Evolutionary conservation across 2,113 vertebrate species (phyloP), one percentile per base, ranked within the genome.

Genomic region (Menidia beryllina): DNA sequence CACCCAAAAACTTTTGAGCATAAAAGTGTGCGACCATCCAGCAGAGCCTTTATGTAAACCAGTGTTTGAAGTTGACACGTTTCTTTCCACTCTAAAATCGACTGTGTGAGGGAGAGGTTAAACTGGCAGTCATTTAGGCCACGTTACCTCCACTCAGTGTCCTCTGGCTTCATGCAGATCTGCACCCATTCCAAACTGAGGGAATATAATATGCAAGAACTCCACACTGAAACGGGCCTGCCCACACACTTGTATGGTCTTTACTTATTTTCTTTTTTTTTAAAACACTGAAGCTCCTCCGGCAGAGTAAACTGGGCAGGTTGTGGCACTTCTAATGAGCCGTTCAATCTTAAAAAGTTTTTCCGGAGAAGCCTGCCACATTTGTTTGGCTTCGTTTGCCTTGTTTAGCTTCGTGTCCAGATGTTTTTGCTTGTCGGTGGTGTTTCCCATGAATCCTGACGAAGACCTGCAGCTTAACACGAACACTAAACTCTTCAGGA

Each of bases 231-330:
- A 51, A 6, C 59, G 43, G 30, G 13, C 13, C 48, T 39, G 24
- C 26, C 52, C n/a, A n/a, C n/a, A n/a, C n/a, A n/a, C 30, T 56
- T 36, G 30, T 36, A 4, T n/a, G 14, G 11, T 21, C 1, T 34
- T 1, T 41, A 5, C 5, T 17, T 11, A 4, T 27, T 38, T 17
- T 50, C 50, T 51, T 45, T 15, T 13, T 17, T 45, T 25, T 34
- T 20, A 36, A n/a, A 73, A 65, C n/a, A n/a, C 17, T 23, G 10
- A 57, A 63, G 9, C 34, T 39, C 64, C 24, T 41, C 26, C 54
- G 54, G 63, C 72, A 59, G 60, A 71, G 78, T 82, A 78, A 90
- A 87, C 12, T 36, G 10, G 24, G 39, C 87, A 80, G 80, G 74
- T 70, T 84, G 77, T 39, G 60, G 39, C 79, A 5, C 63, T 49